Evolutionary conservation across 2,797 vertebrate genomes (phyloP), one percentile per base, ranked within the genome.

Genomic region (Acanthurus lineatus): DNA sequence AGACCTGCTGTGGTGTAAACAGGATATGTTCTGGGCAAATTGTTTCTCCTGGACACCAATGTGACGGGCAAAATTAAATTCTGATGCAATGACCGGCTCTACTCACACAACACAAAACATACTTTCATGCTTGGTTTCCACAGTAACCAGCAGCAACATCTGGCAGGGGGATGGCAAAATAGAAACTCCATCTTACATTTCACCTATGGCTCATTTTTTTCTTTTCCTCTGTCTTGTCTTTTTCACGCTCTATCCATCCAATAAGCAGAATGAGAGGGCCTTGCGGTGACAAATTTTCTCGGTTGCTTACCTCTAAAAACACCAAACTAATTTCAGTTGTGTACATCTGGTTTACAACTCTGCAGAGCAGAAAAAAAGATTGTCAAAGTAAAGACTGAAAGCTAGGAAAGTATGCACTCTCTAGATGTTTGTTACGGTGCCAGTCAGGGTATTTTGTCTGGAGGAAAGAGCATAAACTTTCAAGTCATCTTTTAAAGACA

Each of bases 101-200:
- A 25, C 63, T 68, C 60, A 44, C n/a, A 57, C 53, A 71, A 49
- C n/a, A 57, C 38, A 68, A 49, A 17, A 28, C 60, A 58, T 63
- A 69, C 67, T 25, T 76, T 76, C 40, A 67, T 51, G 69, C 61
- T 68, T 35, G 44, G 68, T 89, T 86, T 86, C 82, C 88, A 85
- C 54, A 51, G 89, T 47, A 88, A 90, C 81, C 52, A 67, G 67
- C 63, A 59, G 70, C 52, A 73, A 87, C 79, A 86, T 82, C 67
- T 86, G 79, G 74, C 65, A 17, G 52, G 60, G 32, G 28, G 75
- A 71, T 38, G 16, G 65, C 40, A 58, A 38, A 32, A 67, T 42
- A 45, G 22, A 83, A 83, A 84, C 61, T 68, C 60, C 65, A 72
- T 73, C 35, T 47, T 48, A 45, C 45, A 69, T 81, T 69, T 57